Evolutionary conservation across 2,888 invertebrate genomes (phyloP), one percentile per base, ranked within the genome.

Genomic region (Melipona beecheii): DNA sequence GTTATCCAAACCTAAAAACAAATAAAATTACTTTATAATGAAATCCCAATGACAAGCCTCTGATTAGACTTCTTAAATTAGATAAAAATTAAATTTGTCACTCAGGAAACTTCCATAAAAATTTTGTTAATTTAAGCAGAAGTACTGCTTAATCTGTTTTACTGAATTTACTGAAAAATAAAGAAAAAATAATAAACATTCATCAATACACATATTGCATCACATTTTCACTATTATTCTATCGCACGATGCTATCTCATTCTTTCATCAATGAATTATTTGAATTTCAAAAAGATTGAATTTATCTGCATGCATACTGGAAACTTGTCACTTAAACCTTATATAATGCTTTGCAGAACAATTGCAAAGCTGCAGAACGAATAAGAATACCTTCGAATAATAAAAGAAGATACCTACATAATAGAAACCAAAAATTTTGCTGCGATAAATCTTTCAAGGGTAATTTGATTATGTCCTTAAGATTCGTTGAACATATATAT

Each of bases 321-420:
- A 82, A 85, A 84, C 74, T 87, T 68, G 76, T 83, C 76, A 76
- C 78, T 84, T 78, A 65, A 78, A 78, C 49, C 54, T 78, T 86
- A 79, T 36, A 58, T 31, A 84, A 56, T 68, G 75, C 78, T 75
- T 85, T 76, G 82, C 84, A 69, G 74, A 80, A 75, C 43, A 77
- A 78, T 78, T 78, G 83, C 83, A 85, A 74, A 86, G 75, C 85
- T 84, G 76, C 70, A 49, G 77, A 78, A 84, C 11, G 56, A 86
- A 79, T 82, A 81, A 75, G 81, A 81, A 78, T 81, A 85, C 54
- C 64, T 74, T 66, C 81, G 31, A 49, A 79, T 69, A 82, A 77
- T 64, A 76, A 75, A 79, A 56, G 78, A 79, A 77, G 88, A 83
- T 78, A 83, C 9, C 43, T 9, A 43, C 9, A 4, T 31, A 85